Conservation (phyloP, 2,797 vertebrate genomes). For the Sebastes reedi region DNA sequence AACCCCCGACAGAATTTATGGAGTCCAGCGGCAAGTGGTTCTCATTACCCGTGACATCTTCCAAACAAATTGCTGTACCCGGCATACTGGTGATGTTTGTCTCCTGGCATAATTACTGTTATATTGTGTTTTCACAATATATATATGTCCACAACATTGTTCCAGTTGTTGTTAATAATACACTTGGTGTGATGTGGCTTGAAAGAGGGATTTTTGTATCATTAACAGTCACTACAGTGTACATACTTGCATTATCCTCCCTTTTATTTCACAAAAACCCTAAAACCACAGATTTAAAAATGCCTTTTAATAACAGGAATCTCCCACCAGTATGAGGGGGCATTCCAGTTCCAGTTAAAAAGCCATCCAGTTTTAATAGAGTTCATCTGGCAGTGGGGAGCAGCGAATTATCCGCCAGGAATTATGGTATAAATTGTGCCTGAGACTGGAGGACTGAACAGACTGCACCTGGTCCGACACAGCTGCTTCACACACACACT, state of each 20-base stretch:
- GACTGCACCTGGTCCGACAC: slow-evolving; percentile 85
- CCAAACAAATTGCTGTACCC: slow-evolving; percentile 87
- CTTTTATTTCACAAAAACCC: slow-evolving; percentile 32
- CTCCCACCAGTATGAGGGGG: slow-evolving; percentile 39
- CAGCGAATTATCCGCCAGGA: slow-evolving; percentile 83
- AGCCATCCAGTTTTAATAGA: slow-evolving; percentile 83
- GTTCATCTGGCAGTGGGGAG: slow-evolving; percentile 85
- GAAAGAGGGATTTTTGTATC: slow-evolving; percentile 31
- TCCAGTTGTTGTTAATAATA: slow-evolving; percentile 45
- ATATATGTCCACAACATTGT: slow-evolving; percentile 42
- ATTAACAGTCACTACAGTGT: slow-evolving; percentile 30
- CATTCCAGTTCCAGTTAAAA: slow-evolving; percentile 61
- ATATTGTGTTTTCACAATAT: slow-evolving; percentile 55
- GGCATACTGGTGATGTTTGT: slow-evolving; percentile 61
- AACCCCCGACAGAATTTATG: slow-evolving; percentile 75
- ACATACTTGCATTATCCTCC: slow-evolving; percentile 24
- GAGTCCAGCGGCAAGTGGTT: slow-evolving; percentile 90
- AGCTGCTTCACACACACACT: slow-evolving; percentile 79
- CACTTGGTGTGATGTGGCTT: slow-evolving; percentile 21
- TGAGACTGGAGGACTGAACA: slow-evolving; percentile 81
- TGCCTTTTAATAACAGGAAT: slow-evolving; percentile 53
- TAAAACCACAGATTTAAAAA: slow-evolving; percentile 57
- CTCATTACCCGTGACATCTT: slow-evolving; percentile 92
- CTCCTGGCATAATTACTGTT: slow-evolving; percentile 63
- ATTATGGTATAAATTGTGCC: slow-evolving; percentile 87